Base-by-base conservation (phyloP, 1,140 invertebrate genomes). In the Paraescarpia echinospica region DNA sequence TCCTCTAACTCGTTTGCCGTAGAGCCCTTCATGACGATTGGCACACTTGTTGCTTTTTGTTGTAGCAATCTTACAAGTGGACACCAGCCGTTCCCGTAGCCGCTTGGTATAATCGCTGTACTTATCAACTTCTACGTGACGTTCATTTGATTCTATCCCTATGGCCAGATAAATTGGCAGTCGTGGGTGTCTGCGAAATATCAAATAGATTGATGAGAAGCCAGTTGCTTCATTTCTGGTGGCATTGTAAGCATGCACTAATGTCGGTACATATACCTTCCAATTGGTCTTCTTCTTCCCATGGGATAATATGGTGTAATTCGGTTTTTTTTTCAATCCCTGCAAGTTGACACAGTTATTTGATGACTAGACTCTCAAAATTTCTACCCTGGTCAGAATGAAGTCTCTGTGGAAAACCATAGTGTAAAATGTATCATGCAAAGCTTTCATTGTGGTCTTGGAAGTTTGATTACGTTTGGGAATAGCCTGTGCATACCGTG, bases 341-440 rank as follows among this genome's bases (percentile, higher is more conserved):
- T n/a, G 94, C 31, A 27, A 93, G 34, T 35, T 92, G 33, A 91
- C 94, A 94, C 27, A 94, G 41, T 91, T 94, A 93, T 22, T 92
- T 90, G n/a, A 94, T 94, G 0, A 94, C 8, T 59, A 94, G 89
- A 14, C 88, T 41, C 91, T 94, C 93, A 93, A n/a, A 92, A 95
- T 95, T 31, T 9, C 92, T 41, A 35, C 95, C 96, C 93, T 96
- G 95, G 8, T n/a, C 94, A 94, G 89, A 94, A 92, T 12, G n/a
- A n/a, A 96, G 92, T n/a, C 94, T 91, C 9, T 94, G 35, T 0
- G 96, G 96, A 8, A 95, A 92, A 18, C 96, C 96, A 92, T 95
- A 95, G 18, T 94, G 93, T 89, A 94, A 33, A 93, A 91, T 90
- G 92, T 33, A 18, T 91, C 41, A 91, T 88, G 77, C 92, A 35